Conservation (phyloP, 1,140 invertebrate species). For the Cataglyphis hispanica region DNA sequence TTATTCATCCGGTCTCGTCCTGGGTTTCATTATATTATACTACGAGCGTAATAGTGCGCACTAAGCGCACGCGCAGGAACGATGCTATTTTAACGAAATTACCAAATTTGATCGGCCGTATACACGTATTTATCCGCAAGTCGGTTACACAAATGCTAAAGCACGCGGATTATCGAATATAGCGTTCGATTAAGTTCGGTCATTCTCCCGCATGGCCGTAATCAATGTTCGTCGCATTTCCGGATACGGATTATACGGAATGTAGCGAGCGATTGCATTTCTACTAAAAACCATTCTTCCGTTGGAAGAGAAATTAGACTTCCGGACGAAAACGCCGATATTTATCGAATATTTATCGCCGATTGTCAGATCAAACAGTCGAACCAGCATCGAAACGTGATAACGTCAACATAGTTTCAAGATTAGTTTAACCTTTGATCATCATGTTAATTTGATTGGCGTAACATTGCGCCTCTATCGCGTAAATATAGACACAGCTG, state of each 20-base stretch:
- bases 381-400: background rate
- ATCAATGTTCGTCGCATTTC: background rate
- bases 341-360: slow-evolving; percentile 39
- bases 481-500: background rate
- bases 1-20: background rate
- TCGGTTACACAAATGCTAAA: background rate
- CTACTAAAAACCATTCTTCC: slow-evolving; percentile 33
- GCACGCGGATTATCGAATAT: background rate
- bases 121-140: slow-evolving; percentile 25
- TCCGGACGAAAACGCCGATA: slow-evolving; percentile 9
- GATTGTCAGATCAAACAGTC: background rate
- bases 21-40: background rate
- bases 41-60: background rate
- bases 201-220: background rate
- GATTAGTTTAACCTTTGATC: slow-evolving; percentile 49
- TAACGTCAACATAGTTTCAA: slow-evolving; percentile 11
- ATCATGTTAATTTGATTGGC: slow-evolving; percentile 29
- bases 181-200: background rate
- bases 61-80: background rate
- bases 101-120: slow-evolving; percentile 31
- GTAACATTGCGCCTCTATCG: background rate
- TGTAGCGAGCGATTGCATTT: background rate
- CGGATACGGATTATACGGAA: slow-evolving; percentile 2
- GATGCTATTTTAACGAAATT: slow-evolving; percentile 41
- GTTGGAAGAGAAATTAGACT: background rate